Base-by-base conservation (phyloP, 2,113 vertebrate species). In the Pterocles orientalis region DNA sequence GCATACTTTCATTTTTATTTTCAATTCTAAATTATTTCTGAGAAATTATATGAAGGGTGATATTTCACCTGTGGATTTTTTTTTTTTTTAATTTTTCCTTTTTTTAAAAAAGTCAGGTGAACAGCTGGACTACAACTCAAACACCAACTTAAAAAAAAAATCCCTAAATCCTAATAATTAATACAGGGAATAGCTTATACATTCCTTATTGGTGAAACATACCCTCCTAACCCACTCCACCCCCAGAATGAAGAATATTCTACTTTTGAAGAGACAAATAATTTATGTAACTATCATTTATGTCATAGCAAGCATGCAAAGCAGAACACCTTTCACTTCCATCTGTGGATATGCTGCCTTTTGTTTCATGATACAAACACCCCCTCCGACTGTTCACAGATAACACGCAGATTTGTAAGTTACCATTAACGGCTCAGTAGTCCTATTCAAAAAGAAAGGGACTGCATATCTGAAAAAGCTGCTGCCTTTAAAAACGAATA, bases 401-500 rank as follows among this genome's bases (percentile, higher is more conserved):
- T 23, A 86, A 65, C 26, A 70, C n/a, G 71, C 24, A 93, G 26
- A 91, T 60, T 87, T 57, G 11, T 58, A 83, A 85, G 61, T 91
- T 77, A 84, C 64, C 58, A 88, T 58, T 82, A 87, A 69, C 5
- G 26, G 12, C n/a, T 83, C 88, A 51, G 54, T 18, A 41, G 84
- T 93, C 29, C 66, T 87, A 95, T 64, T 53, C 68, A 45, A 20
- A 65, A 90, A 84, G 72, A 91, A 92, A 82, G 41, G 20, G 23
- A 71, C 2, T 84, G 86, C 0, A 0, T 89, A 71, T 68, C 48
- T 87, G 70, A 91, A 95, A 92, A 88, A 79, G 33, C 54, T 84
- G 45, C 19, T 94, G 81, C 58, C 65, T 94, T 86, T 82, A 92
- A 50, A 96, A 91, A 70, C 5, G 7, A 94, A 60, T 76, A 76